phyloP scores from a whole-genome alignment of 1,140 invertebrate genomes.

The Pseudomyrmex gracilis region DNA sequence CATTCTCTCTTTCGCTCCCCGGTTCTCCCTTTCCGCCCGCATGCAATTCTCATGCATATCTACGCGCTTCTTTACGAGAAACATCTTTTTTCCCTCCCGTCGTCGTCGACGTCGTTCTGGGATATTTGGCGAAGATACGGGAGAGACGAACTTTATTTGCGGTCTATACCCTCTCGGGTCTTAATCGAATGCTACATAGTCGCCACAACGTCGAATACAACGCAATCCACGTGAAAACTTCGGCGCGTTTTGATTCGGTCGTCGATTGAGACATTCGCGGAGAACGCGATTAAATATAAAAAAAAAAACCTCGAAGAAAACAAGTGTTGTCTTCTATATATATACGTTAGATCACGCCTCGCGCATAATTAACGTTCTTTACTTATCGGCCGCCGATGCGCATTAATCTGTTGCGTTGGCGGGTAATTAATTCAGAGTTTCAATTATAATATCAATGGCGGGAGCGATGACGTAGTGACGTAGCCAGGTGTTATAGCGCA shows the following conservation, averaged over 20 bases:
- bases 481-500: slow-evolving; percentile 8
- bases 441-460: slow-evolving; percentile 57
- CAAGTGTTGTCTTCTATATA: too few relatives aligned
- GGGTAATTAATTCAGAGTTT: slow-evolving; percentile 53
- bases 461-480: slow-evolving; percentile 11
- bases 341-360: not conserved
- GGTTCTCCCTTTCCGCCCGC: slow-evolving; percentile 56
- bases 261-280: slow-evolving; percentile 1
- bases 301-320: not conserved
- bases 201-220: not conserved
- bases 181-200: slow-evolving; percentile 31
- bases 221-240: not conserved
- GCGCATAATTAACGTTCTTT: slow-evolving; percentile 21
- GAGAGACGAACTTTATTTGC: slow-evolving; percentile 14
- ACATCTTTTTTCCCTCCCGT: slow-evolving; percentile 74
- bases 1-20: slow-evolving; percentile 40
- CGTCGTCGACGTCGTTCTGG: slow-evolving; percentile 67
- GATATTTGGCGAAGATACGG: slow-evolving; percentile 60
- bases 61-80: slow-evolving; percentile 79
- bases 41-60: slow-evolving; percentile 82
- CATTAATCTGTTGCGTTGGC: slow-evolving; percentile 52
- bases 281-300: not conserved
- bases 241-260: not conserved
- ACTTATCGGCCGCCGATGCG: slow-evolving; percentile 2
- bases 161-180: not conserved